phyloP scores from a whole-genome alignment of 2,113 vertebrate genomes.

The Zosterops japonicus region DNA sequence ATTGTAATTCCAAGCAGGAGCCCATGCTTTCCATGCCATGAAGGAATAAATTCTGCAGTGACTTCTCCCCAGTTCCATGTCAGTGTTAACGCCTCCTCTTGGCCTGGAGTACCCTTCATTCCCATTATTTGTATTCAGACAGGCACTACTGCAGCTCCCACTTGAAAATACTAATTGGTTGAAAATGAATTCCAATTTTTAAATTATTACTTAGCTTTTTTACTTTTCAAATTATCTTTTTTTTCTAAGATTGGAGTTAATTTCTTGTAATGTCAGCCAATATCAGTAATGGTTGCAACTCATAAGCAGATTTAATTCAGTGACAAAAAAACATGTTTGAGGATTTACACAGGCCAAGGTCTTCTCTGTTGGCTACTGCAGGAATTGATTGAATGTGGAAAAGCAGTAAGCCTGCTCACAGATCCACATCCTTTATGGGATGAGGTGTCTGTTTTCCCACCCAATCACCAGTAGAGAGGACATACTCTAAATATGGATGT shows the following conservation, averaged over 20 bases:
- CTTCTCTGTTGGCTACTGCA: not conserved
- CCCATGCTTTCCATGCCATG: not conserved
- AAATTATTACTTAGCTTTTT: not conserved
- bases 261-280: not conserved
- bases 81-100: not conserved
- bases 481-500: not conserved
- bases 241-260: not conserved
- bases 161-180: slow-evolving; percentile 33
- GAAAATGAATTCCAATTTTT: slow-evolving; percentile 12
- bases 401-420: not conserved
- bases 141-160: not conserved
- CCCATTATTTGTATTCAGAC: slow-evolving; percentile 31
- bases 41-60: not conserved
- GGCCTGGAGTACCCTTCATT: slow-evolving; percentile 12
- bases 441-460: not conserved
- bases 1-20: not conserved
- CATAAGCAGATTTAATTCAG: not conserved
- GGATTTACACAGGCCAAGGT: not conserved
- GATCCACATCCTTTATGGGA: not conserved
- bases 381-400: not conserved
- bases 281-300: not conserved
- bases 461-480: not conserved
- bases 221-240: not conserved
- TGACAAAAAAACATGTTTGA: not conserved
- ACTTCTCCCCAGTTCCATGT: not conserved